Conservation (phyloP, 2,113 vertebrate species). For the Potamarius usumacintae region DNA sequence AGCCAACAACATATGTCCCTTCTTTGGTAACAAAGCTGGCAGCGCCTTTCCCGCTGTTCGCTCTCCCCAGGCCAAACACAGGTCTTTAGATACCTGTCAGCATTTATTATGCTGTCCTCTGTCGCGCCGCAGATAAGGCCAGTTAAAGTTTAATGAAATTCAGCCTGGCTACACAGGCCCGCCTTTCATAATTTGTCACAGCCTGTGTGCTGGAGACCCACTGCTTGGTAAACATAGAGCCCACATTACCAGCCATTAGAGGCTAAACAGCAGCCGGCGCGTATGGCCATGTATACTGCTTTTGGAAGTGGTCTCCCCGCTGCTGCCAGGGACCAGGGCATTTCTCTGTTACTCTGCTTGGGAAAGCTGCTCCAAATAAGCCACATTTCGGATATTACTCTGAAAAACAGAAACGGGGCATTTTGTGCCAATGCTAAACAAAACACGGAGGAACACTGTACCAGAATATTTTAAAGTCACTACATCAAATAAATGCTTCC, state of each 20-base stretch:
- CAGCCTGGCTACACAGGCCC: conserved; percentile 71
- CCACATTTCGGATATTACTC: conserved; percentile 25
- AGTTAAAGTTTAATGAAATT: conserved; percentile 79
- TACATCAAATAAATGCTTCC: conserved; percentile 17
- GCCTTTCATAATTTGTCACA: conserved; percentile 79
- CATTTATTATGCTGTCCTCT: conserved; percentile 77
- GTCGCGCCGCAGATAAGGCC: conserved; percentile 67
- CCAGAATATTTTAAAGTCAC: conserved; percentile 9
- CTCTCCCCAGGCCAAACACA: conserved; percentile 68
- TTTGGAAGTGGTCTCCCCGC: conserved; percentile 57
- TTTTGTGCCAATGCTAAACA: conserved; percentile 34
- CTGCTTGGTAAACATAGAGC: conserved; percentile 75
- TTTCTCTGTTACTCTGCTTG: conserved; percentile 51
- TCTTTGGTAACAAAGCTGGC: conserved; percentile 72
- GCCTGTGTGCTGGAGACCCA: conserved; percentile 71
- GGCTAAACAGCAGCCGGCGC: conserved; percentile 69
- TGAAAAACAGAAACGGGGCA: conserved; percentile 19
- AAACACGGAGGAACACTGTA: not conserved
- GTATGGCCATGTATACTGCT: conserved; percentile 50
- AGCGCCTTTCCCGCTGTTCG: conserved; percentile 65
- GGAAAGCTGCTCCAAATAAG: conserved; percentile 32
- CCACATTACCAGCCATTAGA: conserved; percentile 75
- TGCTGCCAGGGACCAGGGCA: conserved; percentile 54
- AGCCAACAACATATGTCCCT: conserved; percentile 68
- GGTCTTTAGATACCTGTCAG: conserved; percentile 73